A percentile compares a stretch with the other conserved stretches of the same genome.
These are phyloP conservation scores for Troides oblongomaculatus DNA, from an alignment of 2,888 invertebrate genomes.

Conservation along the genomic window DNA sequence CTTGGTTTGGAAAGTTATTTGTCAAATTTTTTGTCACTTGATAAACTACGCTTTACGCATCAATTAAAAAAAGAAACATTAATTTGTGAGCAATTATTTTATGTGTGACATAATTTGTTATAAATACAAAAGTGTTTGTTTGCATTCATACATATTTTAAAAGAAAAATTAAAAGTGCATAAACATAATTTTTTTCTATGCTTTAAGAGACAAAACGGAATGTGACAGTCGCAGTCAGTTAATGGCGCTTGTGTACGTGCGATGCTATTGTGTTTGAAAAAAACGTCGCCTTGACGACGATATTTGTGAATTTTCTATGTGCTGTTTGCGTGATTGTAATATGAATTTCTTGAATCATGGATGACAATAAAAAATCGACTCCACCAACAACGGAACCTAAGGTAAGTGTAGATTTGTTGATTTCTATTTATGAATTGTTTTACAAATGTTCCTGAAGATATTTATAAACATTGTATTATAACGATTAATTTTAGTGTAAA, in stretches of 20 bases:
- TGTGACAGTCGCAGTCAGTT: constrained; percentile 33
- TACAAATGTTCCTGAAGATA: constrained; percentile 30
- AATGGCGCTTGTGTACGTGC: constrained; percentile 42
- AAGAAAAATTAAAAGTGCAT: no score
- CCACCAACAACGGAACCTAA: constrained; percentile 58
- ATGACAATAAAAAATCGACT: constrained; percentile 60
- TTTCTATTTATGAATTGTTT: constrained; percentile 28
- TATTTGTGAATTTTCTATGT: constrained; percentile 60
- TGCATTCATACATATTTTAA: no score
- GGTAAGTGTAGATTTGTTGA: constrained; percentile 47
- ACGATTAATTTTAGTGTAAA: neutral
- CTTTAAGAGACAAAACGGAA: constrained; percentile 36
- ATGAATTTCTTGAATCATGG: constrained; percentile 74
- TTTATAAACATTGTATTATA: constrained; percentile 32
- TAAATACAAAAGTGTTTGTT: no score
- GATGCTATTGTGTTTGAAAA: constrained; percentile 42
- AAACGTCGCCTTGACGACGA: constrained; percentile 76
- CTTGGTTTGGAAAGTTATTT: no score
- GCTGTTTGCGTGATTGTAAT: constrained; percentile 61
- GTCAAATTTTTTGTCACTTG: neutral
- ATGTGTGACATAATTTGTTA: no score
- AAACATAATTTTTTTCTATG: no score
- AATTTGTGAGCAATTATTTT: no score
- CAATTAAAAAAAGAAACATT: neutral
- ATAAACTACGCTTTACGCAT: neutral